Base-by-base conservation (phyloP, 2,888 invertebrate genomes). In the Tubulanus polymorphus region DNA sequence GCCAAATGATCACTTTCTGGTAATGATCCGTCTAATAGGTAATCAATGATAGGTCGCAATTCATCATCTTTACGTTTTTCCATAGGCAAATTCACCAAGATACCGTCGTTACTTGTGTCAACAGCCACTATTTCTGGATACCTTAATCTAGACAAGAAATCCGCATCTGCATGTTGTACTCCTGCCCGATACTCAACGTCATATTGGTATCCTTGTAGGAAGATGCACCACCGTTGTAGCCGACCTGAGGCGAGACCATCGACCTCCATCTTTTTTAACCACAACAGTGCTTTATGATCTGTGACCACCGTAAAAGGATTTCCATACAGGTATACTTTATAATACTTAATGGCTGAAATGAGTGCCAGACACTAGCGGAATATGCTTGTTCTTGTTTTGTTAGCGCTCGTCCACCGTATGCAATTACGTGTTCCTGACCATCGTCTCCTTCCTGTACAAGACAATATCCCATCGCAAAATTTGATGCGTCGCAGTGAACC, bases 201-300 rank as follows among this genome's bases (percentile, higher is more conserved):
- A 51, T 51, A 58, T 23, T 57, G 48, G 28, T 55, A 63, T 8
- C 53, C 60, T 35, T 54, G 54, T 8, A 61, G 37, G 12, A 49
- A 32, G 2, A 59, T 15, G 1, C 54, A 30, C 61, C 63, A 63
- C 20, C 63, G 32, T 1, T 51, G 57, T 10, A 63, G 10, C 12
- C 60, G 51, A n/a, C n/a, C n/a, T n/a, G n/a, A n/a, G n/a, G n/a
- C n/a, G 25, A 55, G 56, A 23, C 48, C 57, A 12, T 55, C 29
- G n/a, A 53, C 48, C 48, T 54, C 55, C 29, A 37, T 41, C 8
- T 37, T 29, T 15, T 53, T 57, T 1, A 63, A 28, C 35, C 45
- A 54, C 35, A 45, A 54, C 0, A 62, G 47, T 10, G 63, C 54
- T 28, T 55, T 53, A 51, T 65, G 63, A 32, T 65, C 65, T n/a